Evolutionary conservation across 2,888 invertebrate species (phyloP), one percentile per base, ranked within the genome.

Genomic region (Scaeva pyrastri): DNA sequence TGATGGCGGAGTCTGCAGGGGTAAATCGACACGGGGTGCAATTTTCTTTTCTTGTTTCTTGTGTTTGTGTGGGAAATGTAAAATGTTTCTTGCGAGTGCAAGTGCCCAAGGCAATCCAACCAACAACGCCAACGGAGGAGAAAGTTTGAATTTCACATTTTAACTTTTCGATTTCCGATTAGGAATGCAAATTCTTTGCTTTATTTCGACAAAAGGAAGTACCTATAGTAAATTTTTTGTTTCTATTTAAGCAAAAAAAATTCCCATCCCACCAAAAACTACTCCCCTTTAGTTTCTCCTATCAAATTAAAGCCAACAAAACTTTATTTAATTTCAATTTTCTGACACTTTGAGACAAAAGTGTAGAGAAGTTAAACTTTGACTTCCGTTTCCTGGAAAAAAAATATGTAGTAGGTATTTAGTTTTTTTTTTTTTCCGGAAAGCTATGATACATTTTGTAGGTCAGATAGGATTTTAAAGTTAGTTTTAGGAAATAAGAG

Each of bases 131-230:
- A n/a, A 31, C 31, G 8, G 6, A 26, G 11, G 76, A 71, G 21
- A 76, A 81, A 82, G 64, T 82, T 82, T 43, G 45, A 39, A 66
- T 72, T 66, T 58, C 41, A 50, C n/a, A 71, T 58, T 77, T 77
- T 14, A 71, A 77, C 76, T 82, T 82, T 71, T 66, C 58, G 58
- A 76, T 77, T 77, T 82, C 66, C 75, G 70, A 71, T 81, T 76
- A 21, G 26, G 16, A 78, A 73, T 58, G 50, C 50, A 73, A 66
- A 71, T 62, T 26, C 21, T 36, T 66, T 50, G 36, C 36, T 21
- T 36, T 45, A 6, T 14, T 21, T 43, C 41, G 14, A 16, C 7
- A 23, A 48, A n/a, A 45, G 26, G 64, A 64, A 31, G 31, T 31
- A n/a, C n/a, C n/a, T n/a, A n/a, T n/a, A 45, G 14, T 52, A 3